phyloP scores from a whole-genome alignment of 2,113 vertebrate species.

The Tursiops truncatus region DNA sequence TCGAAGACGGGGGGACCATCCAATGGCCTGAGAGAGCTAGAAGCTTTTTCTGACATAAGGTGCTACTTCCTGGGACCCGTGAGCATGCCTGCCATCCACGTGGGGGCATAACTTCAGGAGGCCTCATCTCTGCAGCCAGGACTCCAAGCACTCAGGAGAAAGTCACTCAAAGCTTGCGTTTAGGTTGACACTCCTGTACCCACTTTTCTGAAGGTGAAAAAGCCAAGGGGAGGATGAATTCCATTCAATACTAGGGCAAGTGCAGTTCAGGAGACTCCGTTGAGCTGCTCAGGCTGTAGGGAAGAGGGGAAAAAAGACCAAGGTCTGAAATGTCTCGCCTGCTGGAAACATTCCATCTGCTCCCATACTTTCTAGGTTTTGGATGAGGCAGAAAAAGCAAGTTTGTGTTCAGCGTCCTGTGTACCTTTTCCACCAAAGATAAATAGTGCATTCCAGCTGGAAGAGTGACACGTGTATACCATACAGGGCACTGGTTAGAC shows the following conservation, averaged over 20 bases:
- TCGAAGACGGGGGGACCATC: fast-evolving
- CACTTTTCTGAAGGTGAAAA: neutral
- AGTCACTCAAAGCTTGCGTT: neutral
- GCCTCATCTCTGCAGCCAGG: neutral
- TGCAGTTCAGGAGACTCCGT: neutral
- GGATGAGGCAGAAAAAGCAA: neutral
- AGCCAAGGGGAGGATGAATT: neutral
- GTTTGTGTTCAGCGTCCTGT: neutral
- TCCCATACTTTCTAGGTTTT: neutral
- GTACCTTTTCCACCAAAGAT: neutral
- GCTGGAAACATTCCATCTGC: neutral
- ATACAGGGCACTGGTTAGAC: neutral
- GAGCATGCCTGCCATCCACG: fast-evolving
- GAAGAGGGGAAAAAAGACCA: neutral
- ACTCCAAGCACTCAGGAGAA: neutral
- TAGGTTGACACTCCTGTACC: fast-evolving
- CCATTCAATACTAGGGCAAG: neutral
- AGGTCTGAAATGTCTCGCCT: neutral
- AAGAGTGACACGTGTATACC: too few relatives aligned
- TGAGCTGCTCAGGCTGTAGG: neutral
- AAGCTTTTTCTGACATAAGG: neutral
- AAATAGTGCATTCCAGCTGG: neutral
- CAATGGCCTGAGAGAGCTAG: fast-evolving
- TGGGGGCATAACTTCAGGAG: neutral
- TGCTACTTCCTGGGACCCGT: fast-evolving